Evolutionary conservation across 2,888 invertebrate species (phyloP).

Genomic region (Dysmachus trigonus): DNA sequence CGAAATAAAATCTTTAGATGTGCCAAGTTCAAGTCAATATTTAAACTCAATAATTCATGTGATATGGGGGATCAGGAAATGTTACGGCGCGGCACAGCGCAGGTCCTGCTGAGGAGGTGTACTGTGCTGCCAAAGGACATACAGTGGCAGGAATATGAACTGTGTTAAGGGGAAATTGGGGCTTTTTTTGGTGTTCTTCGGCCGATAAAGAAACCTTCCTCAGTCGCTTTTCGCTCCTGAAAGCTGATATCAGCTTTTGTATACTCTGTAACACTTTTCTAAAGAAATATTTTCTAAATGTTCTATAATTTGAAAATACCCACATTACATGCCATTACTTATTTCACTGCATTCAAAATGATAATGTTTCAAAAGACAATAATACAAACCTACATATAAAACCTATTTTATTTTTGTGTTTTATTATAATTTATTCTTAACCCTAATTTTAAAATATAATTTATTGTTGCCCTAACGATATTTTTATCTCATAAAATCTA

Average conservation of each 20-base stretch:
- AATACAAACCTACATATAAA: too few species aligned
- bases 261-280: background rate
- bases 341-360: too few species aligned
- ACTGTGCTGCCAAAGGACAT: background rate
- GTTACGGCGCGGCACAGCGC: background rate
- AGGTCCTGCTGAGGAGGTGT: background rate
- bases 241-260: background rate
- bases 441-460: too few species aligned
- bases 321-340: too few species aligned
- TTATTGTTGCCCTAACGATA: too few species aligned
- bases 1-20: slow-evolving; percentile 36
- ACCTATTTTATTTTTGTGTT: too few species aligned
- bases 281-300: background rate
- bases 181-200: background rate
- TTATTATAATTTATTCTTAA: too few species aligned
- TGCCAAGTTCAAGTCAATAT: slow-evolving; percentile 51
- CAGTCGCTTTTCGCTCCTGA: background rate
- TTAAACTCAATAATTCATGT: slow-evolving; percentile 50
- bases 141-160: background rate
- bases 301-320: background rate
- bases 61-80: slow-evolving; percentile 15
- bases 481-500: too few species aligned
- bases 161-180: background rate
- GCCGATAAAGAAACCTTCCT: background rate
- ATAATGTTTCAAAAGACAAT: too few species aligned